phyloP scores from a whole-genome alignment of 1,140 invertebrate genomes.

The Lerema accius region DNA sequence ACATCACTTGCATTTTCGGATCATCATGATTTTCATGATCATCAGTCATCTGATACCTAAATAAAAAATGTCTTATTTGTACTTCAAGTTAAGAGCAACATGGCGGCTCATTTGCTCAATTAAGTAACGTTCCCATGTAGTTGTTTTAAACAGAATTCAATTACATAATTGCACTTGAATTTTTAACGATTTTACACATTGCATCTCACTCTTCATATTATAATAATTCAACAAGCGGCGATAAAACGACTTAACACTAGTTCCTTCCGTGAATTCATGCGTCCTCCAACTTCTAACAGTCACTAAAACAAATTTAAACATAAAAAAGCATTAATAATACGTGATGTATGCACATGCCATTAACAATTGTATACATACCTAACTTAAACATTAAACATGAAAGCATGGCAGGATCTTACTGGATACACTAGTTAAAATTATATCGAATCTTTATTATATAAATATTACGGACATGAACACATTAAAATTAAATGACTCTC shows the following conservation, averaged over 20 bases:
- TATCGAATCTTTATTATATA: constrained; percentile 15
- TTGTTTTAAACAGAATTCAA: background rate
- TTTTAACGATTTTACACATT: background rate
- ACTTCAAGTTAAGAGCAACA: no score
- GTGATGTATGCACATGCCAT: constrained; percentile 2
- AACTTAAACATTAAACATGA: constrained; percentile 7
- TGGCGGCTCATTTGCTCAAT: no score
- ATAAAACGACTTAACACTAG: no score
- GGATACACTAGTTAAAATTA: background rate
- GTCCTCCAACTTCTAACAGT: background rate
- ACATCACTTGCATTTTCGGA: no score
- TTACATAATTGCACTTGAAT: background rate
- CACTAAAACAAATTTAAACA: background rate
- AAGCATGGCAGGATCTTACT: constrained; percentile 14
- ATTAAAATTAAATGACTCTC: constrained; percentile 26
- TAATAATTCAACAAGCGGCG: background rate
- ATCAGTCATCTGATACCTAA: no score
- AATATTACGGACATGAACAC: constrained; percentile 13
- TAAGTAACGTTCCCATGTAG: no score
- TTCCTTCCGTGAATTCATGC: constrained; percentile 7
- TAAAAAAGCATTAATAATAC: constrained; percentile 13
- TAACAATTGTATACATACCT: constrained; percentile 4
- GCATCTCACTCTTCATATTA: background rate
- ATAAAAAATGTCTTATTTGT: no score
- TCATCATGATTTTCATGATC: no score